Evolutionary conservation across 2,888 invertebrate species (phyloP).

Genomic region (Torymus texanus): DNA sequence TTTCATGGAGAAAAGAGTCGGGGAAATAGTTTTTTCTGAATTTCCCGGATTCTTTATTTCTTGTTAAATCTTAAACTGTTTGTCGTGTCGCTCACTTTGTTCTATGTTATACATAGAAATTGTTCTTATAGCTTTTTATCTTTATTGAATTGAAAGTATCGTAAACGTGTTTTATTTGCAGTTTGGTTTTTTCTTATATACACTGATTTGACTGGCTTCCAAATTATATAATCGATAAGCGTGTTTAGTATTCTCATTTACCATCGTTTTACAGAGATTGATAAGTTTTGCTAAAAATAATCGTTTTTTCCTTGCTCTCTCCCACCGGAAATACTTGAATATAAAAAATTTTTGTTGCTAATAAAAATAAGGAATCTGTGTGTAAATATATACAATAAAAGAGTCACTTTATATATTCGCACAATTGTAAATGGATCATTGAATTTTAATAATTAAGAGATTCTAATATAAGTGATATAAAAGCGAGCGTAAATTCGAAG

Average conservation of each 20-base stretch:
- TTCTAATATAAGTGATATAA: slow-evolving; percentile 46
- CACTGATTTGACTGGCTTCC: slow-evolving; percentile 38
- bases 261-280: slow-evolving; percentile 20
- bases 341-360: slow-evolving; percentile 39
- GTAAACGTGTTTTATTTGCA: slow-evolving; percentile 25
- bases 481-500: slow-evolving; percentile 42
- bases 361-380: slow-evolving; percentile 44
- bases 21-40: slow-evolving; percentile 14
- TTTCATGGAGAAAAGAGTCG: slow-evolving; percentile 11
- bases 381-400: slow-evolving; percentile 46
- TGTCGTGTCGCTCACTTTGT: not conserved
- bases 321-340: slow-evolving; percentile 23
- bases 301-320: slow-evolving; percentile 11
- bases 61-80: slow-evolving; percentile 23
- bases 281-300: slow-evolving; percentile 17
- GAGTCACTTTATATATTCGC: slow-evolving; percentile 52
- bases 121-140: slow-evolving; percentile 30
- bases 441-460: slow-evolving; percentile 41
- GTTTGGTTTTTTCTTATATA: not conserved
- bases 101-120: not conserved
- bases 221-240: slow-evolving; percentile 6
- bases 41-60: slow-evolving; percentile 10
- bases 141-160: slow-evolving; percentile 24
- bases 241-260: slow-evolving; percentile 29
- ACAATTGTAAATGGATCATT: slow-evolving; percentile 54